Percentiles rank a stretch among this genome's conserved stretches.
Evolutionary conservation across 1,140 invertebrate genomes (phyloP).

Genomic region (Drosophila pseudoananassae): DNA sequence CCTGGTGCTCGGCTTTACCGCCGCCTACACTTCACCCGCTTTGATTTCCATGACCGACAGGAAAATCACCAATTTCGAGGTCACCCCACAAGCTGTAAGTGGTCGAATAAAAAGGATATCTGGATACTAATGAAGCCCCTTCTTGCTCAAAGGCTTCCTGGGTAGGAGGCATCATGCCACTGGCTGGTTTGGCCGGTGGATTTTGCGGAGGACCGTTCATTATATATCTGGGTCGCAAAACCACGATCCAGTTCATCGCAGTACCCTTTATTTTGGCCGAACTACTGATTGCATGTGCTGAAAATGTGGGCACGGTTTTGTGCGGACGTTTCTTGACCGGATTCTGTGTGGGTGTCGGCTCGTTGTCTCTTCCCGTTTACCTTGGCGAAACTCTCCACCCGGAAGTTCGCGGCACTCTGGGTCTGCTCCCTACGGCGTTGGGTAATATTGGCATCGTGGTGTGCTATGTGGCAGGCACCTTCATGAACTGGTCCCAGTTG

Average conservation of each 20-base stretch:
- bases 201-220: conserved; percentile 93
- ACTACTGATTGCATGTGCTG: conserved; percentile 90
- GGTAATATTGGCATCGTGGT: conserved; percentile 94
- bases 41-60: conserved; percentile 88
- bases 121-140: background rate
- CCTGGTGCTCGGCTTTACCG: conserved; percentile 93
- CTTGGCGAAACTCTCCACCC: conserved; percentile 95
- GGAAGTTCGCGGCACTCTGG: conserved; percentile 94
- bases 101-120: background rate
- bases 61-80: conserved; percentile 86
- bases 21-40: conserved; percentile 93
- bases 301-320: conserved; percentile 88
- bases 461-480: conserved; percentile 90
- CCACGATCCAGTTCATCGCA: conserved; percentile 91
- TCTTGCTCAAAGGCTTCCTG: conserved; percentile 89
- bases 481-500: conserved; percentile 91
- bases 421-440: conserved; percentile 94
- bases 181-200: conserved; percentile 93
- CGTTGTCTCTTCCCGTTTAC: conserved; percentile 94
- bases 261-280: conserved; percentile 93
- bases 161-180: conserved; percentile 95
- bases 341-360: conserved; percentile 93
- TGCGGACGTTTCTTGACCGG: conserved; percentile 91
- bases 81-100: conserved; percentile 88
- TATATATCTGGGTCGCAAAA: conserved; percentile 92